phyloP scores from a whole-genome alignment of 1,140 invertebrate genomes.

The Papilio helenus region DNA sequence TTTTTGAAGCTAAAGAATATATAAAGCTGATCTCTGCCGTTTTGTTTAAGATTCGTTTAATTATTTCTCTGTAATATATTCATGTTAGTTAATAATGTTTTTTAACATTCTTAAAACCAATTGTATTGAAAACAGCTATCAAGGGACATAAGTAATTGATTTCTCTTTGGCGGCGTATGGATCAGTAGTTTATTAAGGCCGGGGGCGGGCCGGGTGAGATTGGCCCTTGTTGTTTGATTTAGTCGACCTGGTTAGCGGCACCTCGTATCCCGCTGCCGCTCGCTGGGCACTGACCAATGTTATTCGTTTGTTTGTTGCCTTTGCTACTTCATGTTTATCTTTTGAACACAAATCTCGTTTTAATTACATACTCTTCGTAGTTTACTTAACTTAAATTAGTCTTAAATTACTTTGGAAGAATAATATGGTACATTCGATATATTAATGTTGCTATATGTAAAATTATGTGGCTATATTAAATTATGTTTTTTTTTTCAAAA shows the following conservation, averaged over 20 bases:
- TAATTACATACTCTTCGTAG: not conserved
- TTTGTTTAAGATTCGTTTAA: not conserved
- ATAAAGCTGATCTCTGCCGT: not conserved
- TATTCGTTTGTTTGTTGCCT: slow-evolving; percentile 34
- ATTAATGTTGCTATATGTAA: no score
- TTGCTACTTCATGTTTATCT: slow-evolving; percentile 29
- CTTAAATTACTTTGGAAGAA: not conserved
- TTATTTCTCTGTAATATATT: not conserved
- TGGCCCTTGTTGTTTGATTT: slow-evolving; percentile 72
- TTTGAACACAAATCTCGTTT: slow-evolving; percentile 2
- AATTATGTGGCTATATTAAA: no score
- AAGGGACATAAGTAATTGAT: slow-evolving; percentile 28
- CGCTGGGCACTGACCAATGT: slow-evolving; percentile 37
- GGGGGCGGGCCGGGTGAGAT: slow-evolving; percentile 58
- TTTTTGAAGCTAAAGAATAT: not conserved
- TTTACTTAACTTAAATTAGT: not conserved
- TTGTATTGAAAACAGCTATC: not conserved
- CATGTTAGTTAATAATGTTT: no score
- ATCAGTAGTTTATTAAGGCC: slow-evolving; percentile 51
- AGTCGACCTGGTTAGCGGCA: slow-evolving; percentile 60
- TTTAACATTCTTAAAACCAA: not conserved
- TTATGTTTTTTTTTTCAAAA: no score
- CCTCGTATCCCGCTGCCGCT: slow-evolving; percentile 47
- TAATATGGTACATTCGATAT: not conserved
- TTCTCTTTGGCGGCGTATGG: slow-evolving; percentile 43